Evolutionary conservation across 2,797 vertebrate species (phyloP).

Genomic region (Neomorphus geoffroyi): DNA sequence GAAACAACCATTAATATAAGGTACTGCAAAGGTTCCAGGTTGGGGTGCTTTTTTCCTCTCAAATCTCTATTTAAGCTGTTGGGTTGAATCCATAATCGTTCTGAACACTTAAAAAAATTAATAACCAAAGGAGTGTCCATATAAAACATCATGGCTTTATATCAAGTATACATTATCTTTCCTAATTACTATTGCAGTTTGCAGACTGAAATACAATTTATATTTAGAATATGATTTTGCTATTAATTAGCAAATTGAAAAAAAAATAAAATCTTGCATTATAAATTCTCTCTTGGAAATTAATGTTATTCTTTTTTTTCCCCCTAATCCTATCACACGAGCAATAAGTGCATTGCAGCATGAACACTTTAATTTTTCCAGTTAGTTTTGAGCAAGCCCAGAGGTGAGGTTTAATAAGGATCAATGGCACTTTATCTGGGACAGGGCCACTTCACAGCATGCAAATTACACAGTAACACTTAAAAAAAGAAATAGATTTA

Average conservation of each 20-base stretch:
- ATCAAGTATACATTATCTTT: conserved; percentile 77
- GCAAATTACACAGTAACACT: conserved; percentile 99
- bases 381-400: conserved; percentile 94
- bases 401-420: conserved; percentile 99
- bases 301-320: conserved; percentile 83
- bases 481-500: conserved; percentile 95
- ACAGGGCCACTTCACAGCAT: conserved; percentile 94
- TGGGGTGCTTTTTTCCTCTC: conserved; percentile 12
- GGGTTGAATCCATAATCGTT: conserved; percentile 64
- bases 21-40: conserved; percentile 9
- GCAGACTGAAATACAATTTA: conserved; percentile 76
- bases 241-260: conserved; percentile 79
- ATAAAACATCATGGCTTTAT: conserved; percentile 69
- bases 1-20: conserved; percentile 47
- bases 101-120: conserved; percentile 72
- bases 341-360: conserved; percentile 91
- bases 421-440: conserved; percentile 99
- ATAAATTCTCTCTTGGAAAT: conserved; percentile 85
- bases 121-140: conserved; percentile 69
- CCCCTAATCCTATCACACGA: conserved; percentile 85
- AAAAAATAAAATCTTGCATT: conserved; percentile 79
- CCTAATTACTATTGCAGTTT: conserved; percentile 76
- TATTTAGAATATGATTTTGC: conserved; percentile 77
- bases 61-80: conserved; percentile 64
- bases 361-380: conserved; percentile 98